phyloP scores from a whole-genome alignment of 2,888 invertebrate genomes.

The Hoplodrina ambigua region DNA sequence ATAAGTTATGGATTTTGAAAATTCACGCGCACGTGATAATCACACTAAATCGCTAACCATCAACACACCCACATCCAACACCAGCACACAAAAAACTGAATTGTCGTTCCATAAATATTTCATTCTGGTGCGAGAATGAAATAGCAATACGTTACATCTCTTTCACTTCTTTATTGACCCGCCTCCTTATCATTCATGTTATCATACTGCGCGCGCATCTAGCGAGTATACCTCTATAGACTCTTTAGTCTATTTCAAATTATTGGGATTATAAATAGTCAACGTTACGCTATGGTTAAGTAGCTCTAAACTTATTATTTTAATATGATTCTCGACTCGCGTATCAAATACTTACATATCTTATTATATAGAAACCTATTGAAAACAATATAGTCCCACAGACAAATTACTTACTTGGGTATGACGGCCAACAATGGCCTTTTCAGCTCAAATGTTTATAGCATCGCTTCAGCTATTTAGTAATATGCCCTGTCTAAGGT shows the following conservation, averaged over 20 bases:
- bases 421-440: neutral
- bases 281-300: neutral
- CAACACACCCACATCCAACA: slow-evolving; percentile 72
- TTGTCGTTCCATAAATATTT: slow-evolving; percentile 43
- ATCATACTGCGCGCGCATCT: slow-evolving; percentile 75
- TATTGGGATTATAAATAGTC: neutral
- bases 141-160: slow-evolving; percentile 73
- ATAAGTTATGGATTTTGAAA: slow-evolving; percentile 23
- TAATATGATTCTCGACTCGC: too few species aligned
- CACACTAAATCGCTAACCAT: slow-evolving; percentile 64
- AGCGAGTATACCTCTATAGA: neutral
- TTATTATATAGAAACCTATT: neutral
- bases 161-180: slow-evolving; percentile 79
- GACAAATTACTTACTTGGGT: slow-evolving; percentile 12
- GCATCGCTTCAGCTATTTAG: neutral
- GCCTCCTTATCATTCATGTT: slow-evolving; percentile 73
- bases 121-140: slow-evolving; percentile 64
- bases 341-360: neutral
- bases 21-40: slow-evolving; percentile 78
- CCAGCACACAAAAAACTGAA: slow-evolving; percentile 78
- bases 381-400: slow-evolving; percentile 27
- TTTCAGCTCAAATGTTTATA: neutral
- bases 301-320: too few species aligned
- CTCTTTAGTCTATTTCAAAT: neutral
- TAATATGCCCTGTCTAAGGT: too few species aligned